Base-by-base conservation (phyloP, 1,140 invertebrate species). In the Danaus plexippus region DNA sequence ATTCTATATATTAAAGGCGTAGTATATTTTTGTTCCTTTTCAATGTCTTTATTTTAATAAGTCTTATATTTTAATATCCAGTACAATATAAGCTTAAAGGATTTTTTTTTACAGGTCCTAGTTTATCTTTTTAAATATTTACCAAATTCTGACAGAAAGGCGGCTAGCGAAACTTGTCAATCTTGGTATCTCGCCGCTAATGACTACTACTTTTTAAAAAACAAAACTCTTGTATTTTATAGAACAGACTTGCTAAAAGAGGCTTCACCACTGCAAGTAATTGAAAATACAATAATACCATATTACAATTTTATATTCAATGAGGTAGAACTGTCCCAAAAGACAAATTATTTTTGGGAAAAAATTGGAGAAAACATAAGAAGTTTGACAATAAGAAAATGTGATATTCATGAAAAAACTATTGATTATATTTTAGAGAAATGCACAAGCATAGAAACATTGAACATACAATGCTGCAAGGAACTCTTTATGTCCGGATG, bases 401-500 rank as follows among this genome's bases (percentile, higher is more conserved):
- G 90, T 75, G 90, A 92, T 71, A 74, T 92, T 44, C 88, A 88
- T 67, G 91, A 92, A 64, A 91, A 89, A 64, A 88, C 87, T 49
- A 89, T 92, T 67, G 85, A 89, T 43, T 79, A 89, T 52, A 89
- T 92, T 44, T 59, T 92, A 11, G 83, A 88, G 43, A 79, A 83
- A 44, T 89, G 90, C 66, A 79, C 73, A 13, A 88, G 89, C 71
- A 74, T 94, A 32, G 85, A 88, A 66, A 74, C 74, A 57, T 78
- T 94, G 5, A 88, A 89, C 59, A 85, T 94, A 13, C 88, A 89
- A 61, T 88, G 87, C 46, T 94, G 92, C 66, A 89, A 91, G 65
- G 91, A 92, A 52, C 80, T 93, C 9, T 91, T 94, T 48, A 93
- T 94, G 91, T 91, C 91, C 22, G 93, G 92, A 9, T 88, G 89